Evolutionary conservation across 53 echinoderm and acorn worm species (phyloP).

Genomic region (Stichopus horrens): DNA sequence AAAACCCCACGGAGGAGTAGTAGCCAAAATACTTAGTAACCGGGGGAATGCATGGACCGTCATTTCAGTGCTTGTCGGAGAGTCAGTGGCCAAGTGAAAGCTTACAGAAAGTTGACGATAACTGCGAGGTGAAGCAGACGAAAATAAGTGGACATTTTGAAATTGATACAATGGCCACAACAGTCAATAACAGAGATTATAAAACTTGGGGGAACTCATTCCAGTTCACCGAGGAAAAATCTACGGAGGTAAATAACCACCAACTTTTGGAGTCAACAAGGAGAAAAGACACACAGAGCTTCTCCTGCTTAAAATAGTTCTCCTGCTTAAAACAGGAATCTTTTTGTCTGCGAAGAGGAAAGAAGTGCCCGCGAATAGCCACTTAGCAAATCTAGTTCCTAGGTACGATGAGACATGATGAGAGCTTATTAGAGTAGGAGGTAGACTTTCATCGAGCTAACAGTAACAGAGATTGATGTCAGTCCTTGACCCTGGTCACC

Average conservation of each 20-base stretch:
- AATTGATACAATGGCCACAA: neutral
- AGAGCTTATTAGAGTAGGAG: conserved; percentile 43
- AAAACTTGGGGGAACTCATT: conserved; percentile 20
- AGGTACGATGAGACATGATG: conserved; percentile 21
- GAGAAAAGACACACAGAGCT: conserved; percentile 23
- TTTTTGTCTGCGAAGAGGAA: conserved; percentile 6
- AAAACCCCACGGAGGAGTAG: conserved; percentile 57
- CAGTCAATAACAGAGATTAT: conserved; percentile 21
- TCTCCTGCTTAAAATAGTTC: conserved; percentile 33
- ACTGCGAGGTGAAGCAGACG: neutral
- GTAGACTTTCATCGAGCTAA: conserved; percentile 30
- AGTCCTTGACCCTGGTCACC: conserved; percentile 43
- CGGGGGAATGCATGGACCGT: conserved; percentile 24
- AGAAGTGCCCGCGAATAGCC: conserved; percentile 28
- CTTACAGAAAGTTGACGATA: neutral
- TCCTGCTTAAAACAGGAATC: conserved; percentile 21
- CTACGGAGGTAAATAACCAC: neutral
- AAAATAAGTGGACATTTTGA: conserved; percentile 33
- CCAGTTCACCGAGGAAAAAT: conserved; percentile 16
- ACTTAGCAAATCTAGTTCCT: conserved; percentile 32
- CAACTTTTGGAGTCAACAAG: conserved; percentile 32
- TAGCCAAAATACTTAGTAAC: neutral
- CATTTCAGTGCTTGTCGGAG: conserved; percentile 1
- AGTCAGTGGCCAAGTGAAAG: conserved; percentile 50
- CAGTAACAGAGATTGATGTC: conserved; percentile 23